A percentile compares a stretch with the other conserved stretches of the same genome.
These are phyloP conservation scores for Percopsis omiscomaycus DNA, from an alignment of 2,797 vertebrate genomes.

Conservation along the genomic window DNA sequence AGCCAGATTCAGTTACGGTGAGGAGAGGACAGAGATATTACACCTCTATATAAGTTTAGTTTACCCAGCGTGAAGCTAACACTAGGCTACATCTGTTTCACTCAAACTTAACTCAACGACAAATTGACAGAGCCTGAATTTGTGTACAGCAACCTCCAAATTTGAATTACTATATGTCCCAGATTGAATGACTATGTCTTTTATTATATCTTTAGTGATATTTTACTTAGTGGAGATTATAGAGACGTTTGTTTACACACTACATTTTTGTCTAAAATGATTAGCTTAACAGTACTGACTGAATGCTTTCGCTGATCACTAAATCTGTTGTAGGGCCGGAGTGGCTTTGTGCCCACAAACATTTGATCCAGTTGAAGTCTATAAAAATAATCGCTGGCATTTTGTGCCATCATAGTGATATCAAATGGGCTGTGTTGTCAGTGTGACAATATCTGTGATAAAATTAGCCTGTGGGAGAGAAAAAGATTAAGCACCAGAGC, in stretches of 20 bases:
- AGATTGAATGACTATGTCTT: no score
- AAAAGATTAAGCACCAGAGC: conserved; percentile 40
- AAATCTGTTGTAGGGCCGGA: conserved; percentile 29
- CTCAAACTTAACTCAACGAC: neutral
- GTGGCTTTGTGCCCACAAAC: conserved; percentile 31
- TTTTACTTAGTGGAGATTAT: conserved; percentile 34
- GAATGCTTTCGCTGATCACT: conserved; percentile 30
- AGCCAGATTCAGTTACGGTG: conserved; percentile 17
- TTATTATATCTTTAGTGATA: conserved; percentile 57
- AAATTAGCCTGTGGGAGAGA: conserved; percentile 57
- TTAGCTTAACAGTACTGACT: conserved; percentile 15
- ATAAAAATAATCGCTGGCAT: conserved; percentile 72
- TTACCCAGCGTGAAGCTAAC: conserved; percentile 12
- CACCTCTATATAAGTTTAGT: neutral
- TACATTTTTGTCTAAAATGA: conserved; percentile 22
- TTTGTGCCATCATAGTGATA: conserved; percentile 59
- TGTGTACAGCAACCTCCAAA: neutral
- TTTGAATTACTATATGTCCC: neutral
- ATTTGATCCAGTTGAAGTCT: conserved; percentile 56
- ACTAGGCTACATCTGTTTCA: conserved; percentile 4
- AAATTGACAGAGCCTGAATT: neutral
- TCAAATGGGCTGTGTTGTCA: conserved; percentile 56
- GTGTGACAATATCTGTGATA: conserved; percentile 69
- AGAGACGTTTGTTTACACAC: conserved; percentile 10
- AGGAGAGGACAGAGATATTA: conserved; percentile 4